Evolutionary conservation across 1,140 invertebrate genomes (phyloP), one percentile per base, ranked within the genome.

Genomic region (Listronotus bonariensis): DNA sequence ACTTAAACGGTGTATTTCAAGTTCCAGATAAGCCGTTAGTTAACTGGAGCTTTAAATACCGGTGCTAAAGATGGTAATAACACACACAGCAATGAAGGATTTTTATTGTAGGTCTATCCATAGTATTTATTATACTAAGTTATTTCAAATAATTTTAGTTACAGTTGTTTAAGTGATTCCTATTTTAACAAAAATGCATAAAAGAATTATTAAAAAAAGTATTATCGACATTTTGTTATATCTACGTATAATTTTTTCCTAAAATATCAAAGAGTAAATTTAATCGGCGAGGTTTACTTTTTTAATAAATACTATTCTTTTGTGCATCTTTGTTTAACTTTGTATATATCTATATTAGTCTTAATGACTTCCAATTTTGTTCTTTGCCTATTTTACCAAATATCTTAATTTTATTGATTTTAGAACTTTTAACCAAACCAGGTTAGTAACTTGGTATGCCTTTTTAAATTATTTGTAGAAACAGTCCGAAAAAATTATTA

Each of bases 141-240:
- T 65, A 65, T 65, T 53, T 51, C 40, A 67, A 51, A 62, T 72
- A 60, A 68, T 68, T 68, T 61, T 67, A 70, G 62, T 61, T 67
- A 62, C 67, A 64, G 46, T 63, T 53, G 49, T 68, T 70, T 71
- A 64, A 71, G 67, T 68, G 72, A 73, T 73, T 73, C 69, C 72
- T 73, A 73, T 57, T 53, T 68, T 67, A 51, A 57, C 62, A 40
- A 49, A 43, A 61, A 48, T 56, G 45, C 43, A 45, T 32, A 51
- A 34, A 59, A 32, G 34, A 38, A n/a, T n/a, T n/a, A n/a, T n/a
- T n/a, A n/a, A n/a, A n/a, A n/a, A n/a, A 20, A 61, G 20, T 26
- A 26, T 26, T 26, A 26, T 26, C 5, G 20, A 26, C 20, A 26
- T 26, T 26, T 26, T 26, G 1, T 26, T 26, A 26, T 26, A 26